Evolutionary conservation across 2,888 invertebrate species (phyloP).

Genomic region (Amiota minor): DNA sequence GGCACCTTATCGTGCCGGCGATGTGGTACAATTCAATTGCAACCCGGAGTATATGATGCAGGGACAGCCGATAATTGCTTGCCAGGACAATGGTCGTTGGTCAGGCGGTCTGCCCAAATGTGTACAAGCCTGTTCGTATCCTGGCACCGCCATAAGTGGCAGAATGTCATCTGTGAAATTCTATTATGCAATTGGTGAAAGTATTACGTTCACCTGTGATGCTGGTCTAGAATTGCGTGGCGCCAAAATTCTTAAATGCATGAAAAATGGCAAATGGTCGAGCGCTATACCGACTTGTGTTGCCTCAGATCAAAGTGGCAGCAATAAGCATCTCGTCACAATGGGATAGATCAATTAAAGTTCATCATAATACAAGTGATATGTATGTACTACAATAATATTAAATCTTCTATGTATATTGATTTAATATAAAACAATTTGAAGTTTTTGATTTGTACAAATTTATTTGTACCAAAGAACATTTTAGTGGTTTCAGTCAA

Average conservation of each 20-base stretch:
- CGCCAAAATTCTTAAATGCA: conserved; percentile 84
- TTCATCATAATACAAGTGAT: conserved; percentile 1
- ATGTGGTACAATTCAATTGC: conserved; percentile 90
- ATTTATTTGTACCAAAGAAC: no score
- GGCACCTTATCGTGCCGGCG: conserved; percentile 86
- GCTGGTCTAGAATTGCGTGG: conserved; percentile 84
- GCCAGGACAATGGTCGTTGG: conserved; percentile 91
- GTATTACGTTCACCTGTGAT: conserved; percentile 88
- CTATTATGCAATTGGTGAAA: conserved; percentile 90
- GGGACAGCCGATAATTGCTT: conserved; percentile 90
- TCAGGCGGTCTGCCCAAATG: conserved; percentile 89
- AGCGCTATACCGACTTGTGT: conserved; percentile 86
- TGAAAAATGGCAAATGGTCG: conserved; percentile 89
- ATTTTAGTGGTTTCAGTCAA: no score
- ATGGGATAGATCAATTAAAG: conserved; percentile 48
- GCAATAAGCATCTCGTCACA: conserved; percentile 52
- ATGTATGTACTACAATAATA: background rate
- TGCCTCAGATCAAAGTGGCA: conserved; percentile 41
- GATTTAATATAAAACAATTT: no score
- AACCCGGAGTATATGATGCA: conserved; percentile 91
- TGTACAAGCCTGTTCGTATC: conserved; percentile 89
- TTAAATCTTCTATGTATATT: background rate
- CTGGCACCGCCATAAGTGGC: conserved; percentile 89
- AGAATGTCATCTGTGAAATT: conserved; percentile 90
- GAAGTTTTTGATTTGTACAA: no score